phyloP scores from a whole-genome alignment of 2,888 invertebrate species.

The Megalurothrips usitatus region DNA sequence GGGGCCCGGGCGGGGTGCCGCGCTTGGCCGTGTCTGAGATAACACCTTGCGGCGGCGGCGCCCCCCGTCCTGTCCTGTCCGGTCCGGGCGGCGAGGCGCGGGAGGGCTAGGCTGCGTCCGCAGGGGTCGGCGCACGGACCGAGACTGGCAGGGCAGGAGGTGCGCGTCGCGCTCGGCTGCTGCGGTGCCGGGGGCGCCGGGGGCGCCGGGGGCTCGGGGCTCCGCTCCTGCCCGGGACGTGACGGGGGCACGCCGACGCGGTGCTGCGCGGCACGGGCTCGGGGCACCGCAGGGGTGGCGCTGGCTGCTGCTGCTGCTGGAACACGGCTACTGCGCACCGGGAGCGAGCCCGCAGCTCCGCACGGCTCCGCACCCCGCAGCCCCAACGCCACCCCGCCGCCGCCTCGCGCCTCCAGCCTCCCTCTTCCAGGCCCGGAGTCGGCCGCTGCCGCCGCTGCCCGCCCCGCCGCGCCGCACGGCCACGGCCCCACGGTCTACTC shows the following conservation, averaged over 20 bases:
- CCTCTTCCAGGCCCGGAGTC: not conserved
- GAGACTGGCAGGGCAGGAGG: not conserved
- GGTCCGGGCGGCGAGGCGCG: not conserved
- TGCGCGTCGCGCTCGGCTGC: not conserved
- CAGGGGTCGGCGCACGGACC: not conserved
- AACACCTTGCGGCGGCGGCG: not conserved
- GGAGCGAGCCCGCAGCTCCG: too few species aligned
- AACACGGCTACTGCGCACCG: too few species aligned
- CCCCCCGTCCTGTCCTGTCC: not conserved
- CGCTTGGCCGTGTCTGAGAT: not conserved
- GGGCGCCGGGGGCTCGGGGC: too few species aligned
- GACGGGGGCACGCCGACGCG: too few species aligned
- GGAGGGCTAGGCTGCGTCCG: not conserved
- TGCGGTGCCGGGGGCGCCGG: too few species aligned
- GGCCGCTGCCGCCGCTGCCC: not conserved
- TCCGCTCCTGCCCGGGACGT: too few species aligned
- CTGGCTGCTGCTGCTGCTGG: not conserved
- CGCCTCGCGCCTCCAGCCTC: not conserved
- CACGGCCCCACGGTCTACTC: too few species aligned
- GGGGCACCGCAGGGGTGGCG: not conserved
- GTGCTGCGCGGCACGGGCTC: not conserved
- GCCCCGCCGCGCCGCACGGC: too few species aligned
- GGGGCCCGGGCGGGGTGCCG: not conserved
- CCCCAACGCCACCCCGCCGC: too few species aligned
- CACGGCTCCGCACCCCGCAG: too few species aligned